A percentile compares a stretch with the other conserved stretches of the same genome.
Conservation (phyloP, 2,797 vertebrate species). For the Mormyrus hasselquistii region DNA sequence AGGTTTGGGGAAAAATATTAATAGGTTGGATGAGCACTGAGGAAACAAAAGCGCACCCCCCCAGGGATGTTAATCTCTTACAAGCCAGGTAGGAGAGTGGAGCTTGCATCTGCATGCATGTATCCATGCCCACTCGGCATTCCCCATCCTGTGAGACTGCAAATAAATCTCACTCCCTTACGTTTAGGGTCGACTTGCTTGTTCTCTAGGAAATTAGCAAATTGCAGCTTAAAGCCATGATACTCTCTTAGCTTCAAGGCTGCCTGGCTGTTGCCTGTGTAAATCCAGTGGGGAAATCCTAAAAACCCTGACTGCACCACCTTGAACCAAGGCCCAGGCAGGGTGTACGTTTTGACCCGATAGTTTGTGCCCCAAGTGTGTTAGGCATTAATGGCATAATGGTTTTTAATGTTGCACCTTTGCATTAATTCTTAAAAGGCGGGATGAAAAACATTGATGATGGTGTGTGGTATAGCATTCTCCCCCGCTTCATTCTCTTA, state of each 20-base stretch:
- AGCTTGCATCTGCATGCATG: neutral
- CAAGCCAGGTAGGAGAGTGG: neutral
- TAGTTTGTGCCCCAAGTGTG: neutral
- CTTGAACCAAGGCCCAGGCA: neutral
- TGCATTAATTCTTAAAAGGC: neutral
- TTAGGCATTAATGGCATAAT: neutral
- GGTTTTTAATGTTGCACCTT: neutral
- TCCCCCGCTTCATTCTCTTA: neutral
- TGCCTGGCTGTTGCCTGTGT: neutral
- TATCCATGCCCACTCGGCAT: neutral
- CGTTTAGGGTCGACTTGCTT: neutral
- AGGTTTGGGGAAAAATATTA: neutral
- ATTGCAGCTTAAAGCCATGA: neutral
- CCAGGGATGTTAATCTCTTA: neutral
- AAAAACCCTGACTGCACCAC: neutral
- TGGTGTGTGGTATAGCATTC: neutral
- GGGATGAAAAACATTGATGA: neutral
- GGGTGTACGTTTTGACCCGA: neutral
- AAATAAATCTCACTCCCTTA: neutral
- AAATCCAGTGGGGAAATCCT: neutral
- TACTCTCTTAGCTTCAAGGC: neutral
- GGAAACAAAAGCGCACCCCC: neutral
- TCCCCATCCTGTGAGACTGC: neutral
- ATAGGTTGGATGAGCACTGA: neutral
- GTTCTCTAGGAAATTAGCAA: neutral